Evolutionary conservation across 2,797 vertebrate genomes (phyloP).

Genomic region (Ateles fusciceps): DNA sequence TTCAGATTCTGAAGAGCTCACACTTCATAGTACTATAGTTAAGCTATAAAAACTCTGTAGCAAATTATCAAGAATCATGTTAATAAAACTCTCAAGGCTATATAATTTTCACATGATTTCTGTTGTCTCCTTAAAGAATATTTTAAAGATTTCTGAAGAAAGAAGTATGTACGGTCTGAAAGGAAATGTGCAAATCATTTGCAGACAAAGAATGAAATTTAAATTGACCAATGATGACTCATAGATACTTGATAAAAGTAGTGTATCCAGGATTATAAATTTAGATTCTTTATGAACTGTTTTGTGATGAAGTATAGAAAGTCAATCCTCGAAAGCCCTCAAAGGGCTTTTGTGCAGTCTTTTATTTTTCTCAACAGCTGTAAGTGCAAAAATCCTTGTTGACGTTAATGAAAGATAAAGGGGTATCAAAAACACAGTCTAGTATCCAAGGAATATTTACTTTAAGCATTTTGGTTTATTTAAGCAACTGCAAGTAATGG

Average conservation of each 20-base stretch:
- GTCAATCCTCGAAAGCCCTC: not conserved
- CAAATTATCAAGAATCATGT: not conserved
- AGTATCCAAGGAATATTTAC: not conserved
- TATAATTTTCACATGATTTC: not conserved
- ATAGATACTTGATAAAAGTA: not conserved
- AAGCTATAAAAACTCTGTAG: not conserved
- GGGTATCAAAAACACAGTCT: not conserved
- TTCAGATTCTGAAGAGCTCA: not conserved
- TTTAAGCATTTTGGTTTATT: not conserved
- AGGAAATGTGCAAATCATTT: conserved; percentile 16
- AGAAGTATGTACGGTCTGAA: not conserved
- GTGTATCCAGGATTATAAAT: not conserved
- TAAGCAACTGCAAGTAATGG: not conserved
- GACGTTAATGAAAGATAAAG: not conserved
- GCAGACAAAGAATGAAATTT: not conserved
- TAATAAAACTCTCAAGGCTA: not conserved
- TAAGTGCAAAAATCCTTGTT: not conserved
- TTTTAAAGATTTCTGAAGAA: not conserved
- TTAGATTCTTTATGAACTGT: not conserved
- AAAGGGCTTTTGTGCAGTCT: not conserved
- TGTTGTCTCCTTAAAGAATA: conserved; percentile 24
- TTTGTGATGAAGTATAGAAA: conserved; percentile 10
- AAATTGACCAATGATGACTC: not conserved
- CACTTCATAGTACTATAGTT: not conserved
- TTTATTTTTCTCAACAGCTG: not conserved